Conservation (phyloP, 2,888 invertebrate species). For the Pheosia gnoma region DNA sequence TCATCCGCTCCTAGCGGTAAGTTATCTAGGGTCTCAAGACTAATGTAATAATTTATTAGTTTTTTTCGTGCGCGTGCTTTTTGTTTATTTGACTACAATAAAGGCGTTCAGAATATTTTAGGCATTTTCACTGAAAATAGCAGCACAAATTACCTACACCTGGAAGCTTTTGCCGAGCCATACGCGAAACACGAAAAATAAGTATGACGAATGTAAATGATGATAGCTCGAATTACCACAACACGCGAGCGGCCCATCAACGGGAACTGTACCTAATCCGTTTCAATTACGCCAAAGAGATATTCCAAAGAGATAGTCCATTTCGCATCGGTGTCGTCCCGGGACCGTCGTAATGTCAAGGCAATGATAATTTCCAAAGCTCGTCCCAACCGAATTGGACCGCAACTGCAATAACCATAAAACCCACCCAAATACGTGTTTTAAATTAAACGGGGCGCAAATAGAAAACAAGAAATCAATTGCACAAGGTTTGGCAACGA, state of each 20-base stretch:
- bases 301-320: conserved; percentile 54
- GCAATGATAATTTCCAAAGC: conserved; percentile 57
- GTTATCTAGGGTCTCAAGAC: neutral
- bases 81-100: neutral
- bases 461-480: conserved; percentile 63
- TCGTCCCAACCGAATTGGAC: conserved; percentile 66
- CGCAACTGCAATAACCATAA: conserved; percentile 60
- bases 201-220: conserved; percentile 53
- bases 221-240: conserved; percentile 50
- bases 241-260: conserved; percentile 70
- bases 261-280: conserved; percentile 52
- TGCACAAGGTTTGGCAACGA: conserved; percentile 52
- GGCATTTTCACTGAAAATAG: neutral
- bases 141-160: conserved; percentile 12
- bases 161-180: conserved; percentile 33
- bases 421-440: conserved; percentile 51
- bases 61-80: neutral
- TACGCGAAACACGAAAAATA: conserved; percentile 17
- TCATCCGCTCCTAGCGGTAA: neutral
- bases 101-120: neutral
- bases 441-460: conserved; percentile 51
- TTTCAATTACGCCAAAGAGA: conserved; percentile 66
- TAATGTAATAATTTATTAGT: neutral
- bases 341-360: conserved; percentile 47
- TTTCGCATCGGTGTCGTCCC: conserved; percentile 44